These are phyloP conservation scores for Drosophila pruinosa DNA, from an alignment of 1,140 invertebrate genomes.

Conservation along the genomic window DNA sequence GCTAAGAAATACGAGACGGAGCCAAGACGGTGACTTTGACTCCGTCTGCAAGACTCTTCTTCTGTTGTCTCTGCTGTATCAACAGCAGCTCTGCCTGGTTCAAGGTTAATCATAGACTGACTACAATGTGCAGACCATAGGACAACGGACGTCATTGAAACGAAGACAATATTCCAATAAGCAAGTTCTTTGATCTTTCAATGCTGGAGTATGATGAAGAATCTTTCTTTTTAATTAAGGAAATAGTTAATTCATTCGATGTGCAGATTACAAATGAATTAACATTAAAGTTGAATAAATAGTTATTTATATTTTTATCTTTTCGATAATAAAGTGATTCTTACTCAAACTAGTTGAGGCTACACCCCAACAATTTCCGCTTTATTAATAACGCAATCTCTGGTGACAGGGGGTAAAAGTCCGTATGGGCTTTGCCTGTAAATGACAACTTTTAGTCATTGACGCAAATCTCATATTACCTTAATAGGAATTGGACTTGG, in stretches of 20 bases:
- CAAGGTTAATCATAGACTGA: constrained; percentile 15
- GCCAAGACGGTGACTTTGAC: background rate
- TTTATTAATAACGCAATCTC: background rate
- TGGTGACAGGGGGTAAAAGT: constrained; percentile 2
- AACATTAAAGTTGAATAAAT: no score
- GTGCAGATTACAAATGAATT: background rate
- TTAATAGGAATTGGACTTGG: constrained; percentile 24
- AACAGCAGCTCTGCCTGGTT: background rate
- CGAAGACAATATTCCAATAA: background rate
- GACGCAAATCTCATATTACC: constrained; percentile 14
- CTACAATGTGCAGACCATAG: background rate
- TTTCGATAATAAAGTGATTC: no score
- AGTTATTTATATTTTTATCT: no score
- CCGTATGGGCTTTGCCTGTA: constrained; percentile 14
- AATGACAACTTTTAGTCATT: constrained; percentile 20
- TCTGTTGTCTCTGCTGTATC: background rate
- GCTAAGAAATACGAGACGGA: constrained; percentile 15
- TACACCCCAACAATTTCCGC: background rate
- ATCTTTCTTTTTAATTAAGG: background rate
- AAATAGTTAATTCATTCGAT: background rate
- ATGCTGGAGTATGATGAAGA: background rate
- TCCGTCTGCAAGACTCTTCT: background rate
- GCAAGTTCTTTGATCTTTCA: background rate
- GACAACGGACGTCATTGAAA: background rate
- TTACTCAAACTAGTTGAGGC: no score